Conservation (phyloP, 2,888 invertebrate genomes). For the Galerucella pusilla region DNA sequence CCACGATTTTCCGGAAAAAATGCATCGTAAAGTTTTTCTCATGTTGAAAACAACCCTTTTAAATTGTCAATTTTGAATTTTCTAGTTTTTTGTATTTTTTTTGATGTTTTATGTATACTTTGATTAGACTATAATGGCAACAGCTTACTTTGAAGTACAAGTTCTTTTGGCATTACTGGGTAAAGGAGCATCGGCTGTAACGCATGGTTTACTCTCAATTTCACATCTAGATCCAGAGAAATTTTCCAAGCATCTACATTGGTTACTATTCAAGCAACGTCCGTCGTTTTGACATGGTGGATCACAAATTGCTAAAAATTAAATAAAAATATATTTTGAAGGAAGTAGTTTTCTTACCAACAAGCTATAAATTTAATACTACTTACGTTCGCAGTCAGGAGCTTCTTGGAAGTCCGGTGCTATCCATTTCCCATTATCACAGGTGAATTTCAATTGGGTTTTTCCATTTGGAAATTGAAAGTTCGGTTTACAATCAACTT, state of each 20-base stretch:
- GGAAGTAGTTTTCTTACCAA: no score
- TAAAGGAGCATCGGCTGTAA: background rate
- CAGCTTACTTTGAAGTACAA: background rate
- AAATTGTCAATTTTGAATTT: no score
- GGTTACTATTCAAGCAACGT: background rate
- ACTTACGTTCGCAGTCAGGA: constrained; percentile 74
- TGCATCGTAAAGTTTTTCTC: no score
- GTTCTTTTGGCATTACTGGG: background rate
- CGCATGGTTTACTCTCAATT: background rate
- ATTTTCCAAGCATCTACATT: background rate
- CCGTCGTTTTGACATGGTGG: constrained; percentile 63
- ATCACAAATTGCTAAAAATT: constrained; percentile 76
- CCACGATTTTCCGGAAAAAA: no score
- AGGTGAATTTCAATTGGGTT: constrained; percentile 64
- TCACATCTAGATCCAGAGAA: background rate
- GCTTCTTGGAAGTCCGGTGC: constrained; percentile 65
- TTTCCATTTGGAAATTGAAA: constrained; percentile 70
- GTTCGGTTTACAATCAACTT: constrained; percentile 65
- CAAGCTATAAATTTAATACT: background rate
- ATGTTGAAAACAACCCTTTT: no score
- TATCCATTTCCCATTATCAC: constrained; percentile 67
- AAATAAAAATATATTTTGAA: background rate
- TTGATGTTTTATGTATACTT: no score
- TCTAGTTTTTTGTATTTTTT: no score
- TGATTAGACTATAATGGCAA: no score